A percentile compares a stretch with the other conserved stretches of the same genome.
phyloP scores from a whole-genome alignment of 2,888 invertebrate genomes.

The Acanthosepion pharaonis region DNA sequence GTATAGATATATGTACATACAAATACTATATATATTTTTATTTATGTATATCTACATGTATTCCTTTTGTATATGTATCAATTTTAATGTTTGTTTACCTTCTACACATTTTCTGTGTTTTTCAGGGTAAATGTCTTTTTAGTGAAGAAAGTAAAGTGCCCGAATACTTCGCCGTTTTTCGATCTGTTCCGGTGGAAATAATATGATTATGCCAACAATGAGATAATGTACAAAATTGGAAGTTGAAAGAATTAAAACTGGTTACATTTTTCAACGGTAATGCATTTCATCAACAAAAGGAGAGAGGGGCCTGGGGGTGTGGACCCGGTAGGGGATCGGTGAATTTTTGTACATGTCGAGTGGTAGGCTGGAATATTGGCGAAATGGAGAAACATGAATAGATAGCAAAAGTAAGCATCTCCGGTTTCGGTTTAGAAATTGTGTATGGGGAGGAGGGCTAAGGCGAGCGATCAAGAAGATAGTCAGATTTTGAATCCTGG shows the following conservation, averaged over 20 bases:
- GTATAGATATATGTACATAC: background rate
- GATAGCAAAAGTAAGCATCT: background rate
- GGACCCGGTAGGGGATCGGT: background rate
- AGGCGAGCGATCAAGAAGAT: background rate
- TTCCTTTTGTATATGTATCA: background rate
- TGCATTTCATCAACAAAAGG: background rate
- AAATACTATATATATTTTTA: background rate
- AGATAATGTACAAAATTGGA: slow-evolving; percentile 18
- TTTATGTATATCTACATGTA: background rate
- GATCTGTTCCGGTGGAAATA: background rate
- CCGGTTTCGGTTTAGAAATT: background rate
- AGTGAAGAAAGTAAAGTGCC: background rate
- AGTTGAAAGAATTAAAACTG: slow-evolving; percentile 16
- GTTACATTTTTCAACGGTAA: slow-evolving; percentile 11
- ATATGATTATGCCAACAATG: background rate
- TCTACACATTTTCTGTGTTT: background rate
- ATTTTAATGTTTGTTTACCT: background rate
- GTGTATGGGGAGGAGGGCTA: background rate
- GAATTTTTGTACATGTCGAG: background rate
- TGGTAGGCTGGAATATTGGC: background rate
- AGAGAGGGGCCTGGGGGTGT: background rate
- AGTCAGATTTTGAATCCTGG: background rate
- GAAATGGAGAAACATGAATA: slow-evolving; percentile 1
- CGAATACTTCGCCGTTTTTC: background rate
- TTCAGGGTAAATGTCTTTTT: background rate